phyloP scores from a whole-genome alignment of 1,140 invertebrate genomes.

The Adelges cooleyi region DNA sequence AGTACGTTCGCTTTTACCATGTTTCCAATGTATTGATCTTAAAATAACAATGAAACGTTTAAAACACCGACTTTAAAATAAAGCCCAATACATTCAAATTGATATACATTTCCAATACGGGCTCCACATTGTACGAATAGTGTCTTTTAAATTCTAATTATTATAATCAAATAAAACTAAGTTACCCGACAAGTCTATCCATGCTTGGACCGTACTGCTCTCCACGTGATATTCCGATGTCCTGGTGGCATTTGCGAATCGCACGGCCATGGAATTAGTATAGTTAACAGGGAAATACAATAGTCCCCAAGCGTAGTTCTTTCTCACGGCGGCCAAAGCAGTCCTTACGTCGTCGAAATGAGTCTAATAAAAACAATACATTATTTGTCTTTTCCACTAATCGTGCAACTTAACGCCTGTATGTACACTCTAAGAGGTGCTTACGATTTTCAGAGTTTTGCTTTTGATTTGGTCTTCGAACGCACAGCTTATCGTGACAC shows the following conservation, averaged over 20 bases:
- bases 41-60: too few species aligned
- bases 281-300: conserved; percentile 77
- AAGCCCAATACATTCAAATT: too few species aligned
- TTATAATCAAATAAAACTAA: not conserved
- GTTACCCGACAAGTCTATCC: conserved; percentile 79
- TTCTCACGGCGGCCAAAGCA: conserved; percentile 57
- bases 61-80: too few species aligned
- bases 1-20: conserved; percentile 30
- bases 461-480: conserved; percentile 23
- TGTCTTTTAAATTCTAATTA: too few species aligned
- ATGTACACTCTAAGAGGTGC: not conserved
- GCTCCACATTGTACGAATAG: too few species aligned
- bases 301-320: conserved; percentile 71
- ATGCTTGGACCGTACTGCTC: conserved; percentile 67
- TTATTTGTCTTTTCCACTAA: too few species aligned
- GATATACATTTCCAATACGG: too few species aligned
- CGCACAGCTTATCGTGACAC: conserved; percentile 30
- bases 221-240: conserved; percentile 63
- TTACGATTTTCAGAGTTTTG: conserved; percentile 14
- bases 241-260: conserved; percentile 53
- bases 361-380: conserved; percentile 8
- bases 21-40: conserved; percentile 34
- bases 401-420: too few species aligned
- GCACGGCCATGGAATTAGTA: conserved; percentile 61
- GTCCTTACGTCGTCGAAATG: conserved; percentile 34